Percentiles rank a stretch among this genome's conserved stretches.
These are phyloP conservation scores for Priapulus caudatus DNA, from an alignment of 2,888 invertebrate genomes.

Conservation along the genomic window DNA sequence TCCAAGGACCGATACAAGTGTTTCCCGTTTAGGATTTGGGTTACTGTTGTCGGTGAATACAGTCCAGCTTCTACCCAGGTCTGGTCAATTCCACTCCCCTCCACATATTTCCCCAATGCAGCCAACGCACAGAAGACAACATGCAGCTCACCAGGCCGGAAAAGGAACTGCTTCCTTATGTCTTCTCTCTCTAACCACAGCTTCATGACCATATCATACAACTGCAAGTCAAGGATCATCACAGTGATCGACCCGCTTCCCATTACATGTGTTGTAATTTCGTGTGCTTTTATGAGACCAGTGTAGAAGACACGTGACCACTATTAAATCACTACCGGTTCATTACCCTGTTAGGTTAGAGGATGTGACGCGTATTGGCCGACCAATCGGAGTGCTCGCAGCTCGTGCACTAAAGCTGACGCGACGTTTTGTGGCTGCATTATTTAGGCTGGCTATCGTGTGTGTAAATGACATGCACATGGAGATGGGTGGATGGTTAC, in stretches of 20 bases:
- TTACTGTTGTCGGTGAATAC: slow-evolving; percentile 12
- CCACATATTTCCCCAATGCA: slow-evolving; percentile 12
- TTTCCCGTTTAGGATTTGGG: slow-evolving; percentile 12
- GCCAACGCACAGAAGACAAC: slow-evolving; percentile 7
- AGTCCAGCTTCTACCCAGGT: slow-evolving; percentile 12
- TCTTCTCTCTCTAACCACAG: slow-evolving; percentile 10
- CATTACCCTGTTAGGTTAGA: too few relatives aligned
- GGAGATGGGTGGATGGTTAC: too few relatives aligned
- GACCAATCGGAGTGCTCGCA: too few relatives aligned
- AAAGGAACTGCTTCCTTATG: slow-evolving; percentile 11
- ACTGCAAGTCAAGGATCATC: slow-evolving; percentile 12
- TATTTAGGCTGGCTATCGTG: too few relatives aligned
- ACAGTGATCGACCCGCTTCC: slow-evolving; percentile 8
- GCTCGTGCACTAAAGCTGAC: too few relatives aligned
- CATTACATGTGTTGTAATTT: slow-evolving; percentile 10
- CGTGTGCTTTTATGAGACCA: slow-evolving; percentile 11
- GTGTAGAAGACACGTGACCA: too few relatives aligned
- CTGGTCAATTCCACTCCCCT: slow-evolving; percentile 11
- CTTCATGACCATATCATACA: slow-evolving; percentile 12
- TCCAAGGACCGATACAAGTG: slow-evolving; percentile 12
- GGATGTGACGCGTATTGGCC: too few relatives aligned
- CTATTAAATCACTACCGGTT: too few relatives aligned
- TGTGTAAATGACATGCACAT: too few relatives aligned
- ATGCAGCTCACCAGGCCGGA: slow-evolving; percentile 11
- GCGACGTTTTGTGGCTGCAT: too few relatives aligned